Percentiles rank a stretch among this genome's conserved stretches.
These are phyloP conservation scores for Florisuga fusca DNA, from an alignment of 2,797 vertebrate genomes.

Conservation along the genomic window DNA sequence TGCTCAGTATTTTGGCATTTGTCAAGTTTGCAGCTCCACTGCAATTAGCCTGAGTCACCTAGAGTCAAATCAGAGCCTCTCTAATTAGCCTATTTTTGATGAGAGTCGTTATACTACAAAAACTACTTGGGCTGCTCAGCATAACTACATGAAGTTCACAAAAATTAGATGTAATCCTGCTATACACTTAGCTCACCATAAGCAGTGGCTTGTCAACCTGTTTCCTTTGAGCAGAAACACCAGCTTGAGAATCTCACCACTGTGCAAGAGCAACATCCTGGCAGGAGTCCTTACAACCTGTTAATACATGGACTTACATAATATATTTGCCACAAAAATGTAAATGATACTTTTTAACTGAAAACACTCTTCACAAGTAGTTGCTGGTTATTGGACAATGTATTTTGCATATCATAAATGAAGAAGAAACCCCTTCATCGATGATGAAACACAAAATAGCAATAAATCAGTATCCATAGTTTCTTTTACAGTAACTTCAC, in stretches of 20 bases:
- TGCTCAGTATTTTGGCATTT: not conserved
- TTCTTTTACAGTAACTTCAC: not conserved
- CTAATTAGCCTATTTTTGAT: slow-evolving; percentile 21
- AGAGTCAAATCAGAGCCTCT: not conserved
- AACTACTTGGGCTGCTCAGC: not conserved
- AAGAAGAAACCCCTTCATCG: not conserved
- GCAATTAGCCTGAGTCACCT: slow-evolving; percentile 21
- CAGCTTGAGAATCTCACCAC: not conserved
- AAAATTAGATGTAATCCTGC: not conserved
- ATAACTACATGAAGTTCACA: not conserved
- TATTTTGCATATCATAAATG: not conserved
- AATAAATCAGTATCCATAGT: not conserved
- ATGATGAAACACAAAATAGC: not conserved
- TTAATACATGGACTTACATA: not conserved
- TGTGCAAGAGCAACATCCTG: not conserved
- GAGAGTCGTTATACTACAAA: not conserved
- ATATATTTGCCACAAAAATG: not conserved
- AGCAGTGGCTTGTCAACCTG: not conserved
- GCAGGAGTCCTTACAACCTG: not conserved
- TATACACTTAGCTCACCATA: not conserved
- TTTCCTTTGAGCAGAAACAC: not conserved
- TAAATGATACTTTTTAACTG: not conserved
- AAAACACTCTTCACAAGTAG: not conserved
- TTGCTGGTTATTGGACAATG: not conserved
- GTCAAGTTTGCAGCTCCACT: not conserved